Conservation (phyloP, 2,888 invertebrate genomes). For the Pherbina coryleti region DNA sequence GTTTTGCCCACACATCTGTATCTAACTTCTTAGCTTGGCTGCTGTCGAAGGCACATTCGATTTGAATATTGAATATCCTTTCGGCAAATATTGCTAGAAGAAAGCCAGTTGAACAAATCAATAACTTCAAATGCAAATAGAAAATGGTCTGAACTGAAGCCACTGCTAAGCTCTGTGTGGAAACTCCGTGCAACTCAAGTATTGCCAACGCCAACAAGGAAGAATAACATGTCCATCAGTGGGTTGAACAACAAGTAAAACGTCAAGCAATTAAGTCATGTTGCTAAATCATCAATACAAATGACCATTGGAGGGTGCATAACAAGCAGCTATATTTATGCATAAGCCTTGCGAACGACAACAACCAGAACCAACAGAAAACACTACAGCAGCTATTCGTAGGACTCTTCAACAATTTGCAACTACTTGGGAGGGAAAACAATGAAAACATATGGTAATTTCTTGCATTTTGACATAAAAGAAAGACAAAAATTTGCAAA, state of each 20-base stretch:
- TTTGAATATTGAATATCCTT: constrained; percentile 12
- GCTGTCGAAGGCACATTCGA: background rate
- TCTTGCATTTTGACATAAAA: constrained; percentile 9
- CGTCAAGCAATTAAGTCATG: constrained; percentile 23
- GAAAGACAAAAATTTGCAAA: background rate
- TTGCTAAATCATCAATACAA: constrained; percentile 9
- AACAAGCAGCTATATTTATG: constrained; percentile 8
- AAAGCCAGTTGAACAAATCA: background rate
- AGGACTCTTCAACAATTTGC: background rate
- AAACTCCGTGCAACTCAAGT: too few species aligned
- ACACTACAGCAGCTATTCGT: background rate
- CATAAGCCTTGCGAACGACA: background rate
- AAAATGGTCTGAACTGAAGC: background rate
- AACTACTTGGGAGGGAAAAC: constrained; percentile 1
- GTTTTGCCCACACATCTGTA: background rate
- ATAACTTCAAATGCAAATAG: constrained; percentile 3
- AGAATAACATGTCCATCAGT: constrained; percentile 19
- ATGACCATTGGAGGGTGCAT: constrained; percentile 19
- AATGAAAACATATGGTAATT: constrained; percentile 10
- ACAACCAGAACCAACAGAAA: background rate
- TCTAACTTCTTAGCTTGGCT: background rate
- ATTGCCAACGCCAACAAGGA: background rate
- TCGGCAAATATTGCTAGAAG: background rate
- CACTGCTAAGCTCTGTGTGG: background rate
- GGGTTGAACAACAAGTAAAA: constrained; percentile 4